Conservation (phyloP, 2,888 invertebrate genomes). For the Hartigia nigra region DNA sequence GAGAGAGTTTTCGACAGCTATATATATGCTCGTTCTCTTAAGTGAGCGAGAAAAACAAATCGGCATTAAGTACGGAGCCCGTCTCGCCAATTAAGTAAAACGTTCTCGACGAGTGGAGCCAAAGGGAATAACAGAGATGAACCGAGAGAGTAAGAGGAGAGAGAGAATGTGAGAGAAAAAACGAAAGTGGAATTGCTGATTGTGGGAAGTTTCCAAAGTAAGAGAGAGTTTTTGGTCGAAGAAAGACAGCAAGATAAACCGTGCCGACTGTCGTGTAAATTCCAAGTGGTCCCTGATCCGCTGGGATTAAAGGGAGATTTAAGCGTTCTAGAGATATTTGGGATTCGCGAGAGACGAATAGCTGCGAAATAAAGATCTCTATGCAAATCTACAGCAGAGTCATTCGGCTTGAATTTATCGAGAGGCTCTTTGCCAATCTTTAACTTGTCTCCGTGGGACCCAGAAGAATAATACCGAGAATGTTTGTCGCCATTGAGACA, state of each 20-base stretch:
- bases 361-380: constrained; percentile 48
- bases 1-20: neutral
- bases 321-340: constrained; percentile 32
- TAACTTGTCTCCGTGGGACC: neutral
- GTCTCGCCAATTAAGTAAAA: neutral
- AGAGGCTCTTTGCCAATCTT: neutral
- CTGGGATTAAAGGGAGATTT: constrained; percentile 48
- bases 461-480: neutral
- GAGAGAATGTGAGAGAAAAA: neutral
- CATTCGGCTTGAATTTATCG: constrained; percentile 41
- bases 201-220: neutral
- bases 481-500: neutral
- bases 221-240: neutral
- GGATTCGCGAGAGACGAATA: constrained; percentile 41
- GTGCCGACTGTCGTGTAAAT: constrained; percentile 37
- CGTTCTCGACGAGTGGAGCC: neutral
- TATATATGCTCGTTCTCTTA: neutral
- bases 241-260: neutral
- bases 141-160: neutral
- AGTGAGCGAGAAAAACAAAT: neutral
- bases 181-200: neutral
- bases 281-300: constrained; percentile 37
- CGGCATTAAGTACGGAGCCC: neutral
- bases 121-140: neutral
- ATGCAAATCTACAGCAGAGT: constrained; percentile 45